Percentiles rank a stretch among this genome's conserved stretches.
Evolutionary conservation across 2,888 invertebrate genomes (phyloP).

Genomic region (Mesoligia furuncula): DNA sequence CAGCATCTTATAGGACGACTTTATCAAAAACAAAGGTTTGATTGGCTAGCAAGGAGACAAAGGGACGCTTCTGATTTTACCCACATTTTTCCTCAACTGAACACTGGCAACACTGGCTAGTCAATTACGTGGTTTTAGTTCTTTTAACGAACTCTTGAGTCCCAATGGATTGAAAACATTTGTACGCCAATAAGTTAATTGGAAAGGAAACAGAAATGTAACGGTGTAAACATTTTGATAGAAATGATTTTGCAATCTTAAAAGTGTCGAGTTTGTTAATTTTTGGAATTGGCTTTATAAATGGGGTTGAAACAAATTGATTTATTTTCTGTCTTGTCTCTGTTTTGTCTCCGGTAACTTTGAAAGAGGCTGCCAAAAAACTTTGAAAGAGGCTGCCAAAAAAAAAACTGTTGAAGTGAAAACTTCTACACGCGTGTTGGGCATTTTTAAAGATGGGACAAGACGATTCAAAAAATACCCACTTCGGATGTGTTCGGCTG

Average conservation of each 20-base stretch:
- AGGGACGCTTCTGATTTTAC: conserved; percentile 50
- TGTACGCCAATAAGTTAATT: conserved; percentile 59
- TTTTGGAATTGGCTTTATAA: neutral
- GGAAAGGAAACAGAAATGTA: conserved; percentile 15
- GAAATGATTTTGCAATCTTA: neutral
- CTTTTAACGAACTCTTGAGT: conserved; percentile 63
- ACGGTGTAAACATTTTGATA: neutral
- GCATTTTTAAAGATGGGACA: too few relatives aligned
- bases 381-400: too few relatives aligned
- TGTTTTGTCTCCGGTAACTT: neutral
- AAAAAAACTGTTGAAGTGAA: too few relatives aligned
- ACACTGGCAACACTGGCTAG: conserved; percentile 35
- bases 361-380: neutral
- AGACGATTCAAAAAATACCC: too few relatives aligned
- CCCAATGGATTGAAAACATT: conserved; percentile 61
- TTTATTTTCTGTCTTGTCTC: neutral
- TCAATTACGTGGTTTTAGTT: conserved; percentile 70
- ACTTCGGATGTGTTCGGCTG: too few relatives aligned
- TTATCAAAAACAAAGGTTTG: conserved; percentile 58
- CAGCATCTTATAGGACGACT: conserved; percentile 34
- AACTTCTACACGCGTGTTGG: too few relatives aligned
- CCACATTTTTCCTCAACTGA: conserved; percentile 55
- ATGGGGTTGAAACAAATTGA: neutral
- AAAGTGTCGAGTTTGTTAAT: neutral
- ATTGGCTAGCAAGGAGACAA: conserved; percentile 62